Conservation (phyloP, 2,797 vertebrate species). For the Melanotaenia pygmaea region DNA sequence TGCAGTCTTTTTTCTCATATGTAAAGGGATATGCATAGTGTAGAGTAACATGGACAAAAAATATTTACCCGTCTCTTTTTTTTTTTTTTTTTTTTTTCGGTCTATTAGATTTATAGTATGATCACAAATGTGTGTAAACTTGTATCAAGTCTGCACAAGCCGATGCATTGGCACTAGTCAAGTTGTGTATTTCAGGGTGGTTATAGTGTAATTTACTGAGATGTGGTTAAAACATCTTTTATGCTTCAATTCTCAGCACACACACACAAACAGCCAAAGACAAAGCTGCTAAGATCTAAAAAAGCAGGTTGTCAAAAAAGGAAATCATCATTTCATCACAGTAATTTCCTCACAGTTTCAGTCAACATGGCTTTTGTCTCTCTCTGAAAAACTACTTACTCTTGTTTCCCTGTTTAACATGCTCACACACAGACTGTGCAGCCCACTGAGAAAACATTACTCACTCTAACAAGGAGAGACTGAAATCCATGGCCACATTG, state of each 20-base stretch:
- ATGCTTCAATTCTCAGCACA: slow-evolving; percentile 51
- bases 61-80: neutral
- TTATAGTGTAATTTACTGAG: slow-evolving; percentile 65
- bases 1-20: neutral
- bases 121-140: slow-evolving; percentile 28
- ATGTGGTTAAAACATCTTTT: slow-evolving; percentile 57
- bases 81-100: neutral
- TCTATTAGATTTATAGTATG: neutral
- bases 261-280: slow-evolving; percentile 55
- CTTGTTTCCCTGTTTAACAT: slow-evolving; percentile 62
- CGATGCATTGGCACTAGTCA: slow-evolving; percentile 44
- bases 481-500: slow-evolving; percentile 62
- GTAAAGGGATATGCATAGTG: slow-evolving; percentile 1
- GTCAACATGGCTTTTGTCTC: slow-evolving; percentile 60
- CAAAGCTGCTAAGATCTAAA: slow-evolving; percentile 56
- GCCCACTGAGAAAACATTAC: slow-evolving; percentile 63
- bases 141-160: slow-evolving; percentile 31
- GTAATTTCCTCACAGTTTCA: slow-evolving; percentile 67
- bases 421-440: slow-evolving; percentile 40
- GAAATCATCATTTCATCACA: slow-evolving; percentile 57
- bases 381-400: slow-evolving; percentile 56
- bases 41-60: neutral
- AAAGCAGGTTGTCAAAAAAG: slow-evolving; percentile 68
- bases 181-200: slow-evolving; percentile 30
- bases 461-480: slow-evolving; percentile 52